phyloP scores from a whole-genome alignment of 1,140 invertebrate species.

The Amyelois transitella region DNA sequence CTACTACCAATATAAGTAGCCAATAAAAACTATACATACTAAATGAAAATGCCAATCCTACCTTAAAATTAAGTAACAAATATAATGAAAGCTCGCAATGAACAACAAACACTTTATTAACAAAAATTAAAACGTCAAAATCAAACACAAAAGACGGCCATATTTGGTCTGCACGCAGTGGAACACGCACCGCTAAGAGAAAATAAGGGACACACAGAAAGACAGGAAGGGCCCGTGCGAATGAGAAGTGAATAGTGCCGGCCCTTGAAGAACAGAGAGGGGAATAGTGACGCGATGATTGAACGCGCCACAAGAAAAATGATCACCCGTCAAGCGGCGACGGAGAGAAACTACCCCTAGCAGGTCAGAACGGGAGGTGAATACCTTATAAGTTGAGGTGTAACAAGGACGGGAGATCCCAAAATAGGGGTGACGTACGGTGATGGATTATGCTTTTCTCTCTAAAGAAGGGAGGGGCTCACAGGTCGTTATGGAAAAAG shows the following conservation, averaged over 20 bases:
- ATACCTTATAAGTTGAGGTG: slow-evolving; percentile 27
- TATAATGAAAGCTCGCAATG: slow-evolving; percentile 33
- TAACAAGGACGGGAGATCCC: slow-evolving; percentile 50
- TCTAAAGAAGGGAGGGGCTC: slow-evolving; percentile 75
- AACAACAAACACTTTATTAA: slow-evolving; percentile 52
- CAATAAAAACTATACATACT: not conserved
- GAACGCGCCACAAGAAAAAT: slow-evolving; percentile 76
- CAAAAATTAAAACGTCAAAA: slow-evolving; percentile 73
- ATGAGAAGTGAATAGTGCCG: slow-evolving; percentile 46
- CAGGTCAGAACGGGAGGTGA: slow-evolving; percentile 48
- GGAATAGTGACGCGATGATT: slow-evolving; percentile 75
- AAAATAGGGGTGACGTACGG: slow-evolving; percentile 76
- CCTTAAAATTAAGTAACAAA: slow-evolving; percentile 20
- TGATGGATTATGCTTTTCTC: slow-evolving; percentile 77
- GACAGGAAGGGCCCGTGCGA: slow-evolving; percentile 69
- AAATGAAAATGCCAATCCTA: not conserved
- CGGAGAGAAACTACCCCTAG: slow-evolving; percentile 76
- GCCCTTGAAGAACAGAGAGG: slow-evolving; percentile 53
- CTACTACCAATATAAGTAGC: too few relatives aligned
- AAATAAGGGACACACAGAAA: slow-evolving; percentile 74
- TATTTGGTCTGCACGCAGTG: slow-evolving; percentile 70
- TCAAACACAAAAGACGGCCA: slow-evolving; percentile 72
- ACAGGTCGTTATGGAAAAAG: slow-evolving; percentile 77
- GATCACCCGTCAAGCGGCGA: slow-evolving; percentile 76
- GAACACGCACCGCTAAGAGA: slow-evolving; percentile 73